phyloP scores from a whole-genome alignment of 2,113 vertebrate species.

The Rhinolophus sinicus region DNA sequence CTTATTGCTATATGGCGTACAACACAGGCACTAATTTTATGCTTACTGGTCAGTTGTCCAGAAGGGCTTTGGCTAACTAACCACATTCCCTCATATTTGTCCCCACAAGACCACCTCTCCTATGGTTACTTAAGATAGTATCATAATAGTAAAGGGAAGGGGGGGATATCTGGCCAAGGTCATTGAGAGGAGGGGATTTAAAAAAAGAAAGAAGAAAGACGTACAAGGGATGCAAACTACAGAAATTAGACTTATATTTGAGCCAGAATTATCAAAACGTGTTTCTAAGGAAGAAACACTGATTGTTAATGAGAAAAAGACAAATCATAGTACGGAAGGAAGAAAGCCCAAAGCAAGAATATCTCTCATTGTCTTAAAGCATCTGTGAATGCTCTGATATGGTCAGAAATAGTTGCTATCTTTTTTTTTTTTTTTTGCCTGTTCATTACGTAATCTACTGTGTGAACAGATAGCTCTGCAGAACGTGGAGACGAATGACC shows the following conservation, averaged over 20 bases:
- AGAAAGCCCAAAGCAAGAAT: background rate
- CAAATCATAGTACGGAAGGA: accelerated
- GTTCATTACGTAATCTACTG: background rate
- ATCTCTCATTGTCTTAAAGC: background rate
- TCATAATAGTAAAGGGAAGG: no score
- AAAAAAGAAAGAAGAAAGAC: background rate
- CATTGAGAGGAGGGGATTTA: background rate
- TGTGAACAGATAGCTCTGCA: background rate
- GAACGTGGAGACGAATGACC: background rate
- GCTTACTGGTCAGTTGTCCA: background rate
- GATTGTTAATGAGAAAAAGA: background rate
- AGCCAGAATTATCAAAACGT: background rate
- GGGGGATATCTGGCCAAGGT: background rate
- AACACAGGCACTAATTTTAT: background rate
- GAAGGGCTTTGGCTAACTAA: background rate
- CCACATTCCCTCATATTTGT: background rate
- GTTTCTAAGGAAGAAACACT: background rate
- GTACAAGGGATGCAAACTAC: background rate
- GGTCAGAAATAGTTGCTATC: background rate
- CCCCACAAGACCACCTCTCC: no score
- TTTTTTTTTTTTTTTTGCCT: background rate
- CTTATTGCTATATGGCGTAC: background rate
- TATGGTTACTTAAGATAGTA: background rate
- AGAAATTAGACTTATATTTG: background rate
- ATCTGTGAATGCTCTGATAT: background rate